phyloP scores from a whole-genome alignment of 2,888 invertebrate species.

The Andrena camellia region DNA sequence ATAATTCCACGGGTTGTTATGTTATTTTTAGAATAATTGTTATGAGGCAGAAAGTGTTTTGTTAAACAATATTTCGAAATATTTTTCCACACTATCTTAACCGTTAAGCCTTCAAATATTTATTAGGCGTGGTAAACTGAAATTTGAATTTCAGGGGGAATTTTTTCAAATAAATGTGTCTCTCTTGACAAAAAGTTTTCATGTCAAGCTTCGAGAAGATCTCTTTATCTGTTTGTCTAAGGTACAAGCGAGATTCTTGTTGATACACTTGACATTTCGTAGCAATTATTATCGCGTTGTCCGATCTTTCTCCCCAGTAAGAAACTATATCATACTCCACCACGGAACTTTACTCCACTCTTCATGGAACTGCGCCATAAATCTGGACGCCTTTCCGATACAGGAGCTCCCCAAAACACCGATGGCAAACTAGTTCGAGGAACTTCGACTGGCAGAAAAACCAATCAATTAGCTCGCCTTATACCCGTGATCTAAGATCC shows the following conservation, averaged over 20 bases:
- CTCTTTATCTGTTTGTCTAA: conserved; percentile 36
- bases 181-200: conserved; percentile 6
- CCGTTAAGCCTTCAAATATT: too few species aligned
- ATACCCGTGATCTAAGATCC: not conserved
- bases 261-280: conserved; percentile 59
- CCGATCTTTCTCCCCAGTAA: conserved; percentile 43
- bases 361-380: conserved; percentile 49
- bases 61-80: too few species aligned
- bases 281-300: conserved; percentile 57
- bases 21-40: too few species aligned
- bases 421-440: conserved; percentile 18
- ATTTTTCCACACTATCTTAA: too few species aligned
- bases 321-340: conserved; percentile 36
- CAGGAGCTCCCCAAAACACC: conserved; percentile 38
- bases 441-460: conserved; percentile 13
- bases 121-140: not conserved
- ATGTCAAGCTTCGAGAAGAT: conserved; percentile 14
- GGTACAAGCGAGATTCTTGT: conserved; percentile 56
- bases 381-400: conserved; percentile 48
- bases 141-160: conserved; percentile 14
- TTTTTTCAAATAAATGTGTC: not conserved
- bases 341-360: conserved; percentile 47
- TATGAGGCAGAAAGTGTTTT: too few species aligned
- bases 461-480: conserved; percentile 27
- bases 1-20: too few species aligned